phyloP scores from a whole-genome alignment of 2,888 invertebrate species.

The Parnassius apollo region DNA sequence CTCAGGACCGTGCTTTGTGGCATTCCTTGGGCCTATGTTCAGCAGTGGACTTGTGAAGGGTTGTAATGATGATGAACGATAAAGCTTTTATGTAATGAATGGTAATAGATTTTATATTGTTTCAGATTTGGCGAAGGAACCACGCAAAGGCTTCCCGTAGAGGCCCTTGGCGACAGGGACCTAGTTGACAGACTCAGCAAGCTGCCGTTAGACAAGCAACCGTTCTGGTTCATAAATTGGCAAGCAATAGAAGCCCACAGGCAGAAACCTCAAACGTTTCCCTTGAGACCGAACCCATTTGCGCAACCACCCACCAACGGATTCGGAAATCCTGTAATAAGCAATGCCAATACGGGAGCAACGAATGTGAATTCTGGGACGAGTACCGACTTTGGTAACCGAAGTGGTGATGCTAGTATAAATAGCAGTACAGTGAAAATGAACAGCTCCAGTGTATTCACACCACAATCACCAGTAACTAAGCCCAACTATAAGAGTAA shows the following conservation, averaged over 20 bases:
- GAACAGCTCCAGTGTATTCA: not conserved
- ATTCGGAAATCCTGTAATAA: not conserved
- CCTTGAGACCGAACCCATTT: constrained; percentile 47
- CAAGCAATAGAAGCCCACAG: constrained; percentile 81
- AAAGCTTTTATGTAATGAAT: no score
- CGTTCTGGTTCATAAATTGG: constrained; percentile 87
- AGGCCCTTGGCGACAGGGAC: constrained; percentile 83
- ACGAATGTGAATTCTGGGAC: constrained; percentile 1
- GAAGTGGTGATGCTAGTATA: constrained; percentile 11
- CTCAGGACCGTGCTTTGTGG: no score
- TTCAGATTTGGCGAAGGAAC: constrained; percentile 52
- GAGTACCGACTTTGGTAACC: constrained; percentile 6
- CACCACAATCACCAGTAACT: not conserved
- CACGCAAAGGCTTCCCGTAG: constrained; percentile 78
- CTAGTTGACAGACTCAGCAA: constrained; percentile 80
- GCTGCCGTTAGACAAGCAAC: constrained; percentile 83
- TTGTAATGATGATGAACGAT: no score
- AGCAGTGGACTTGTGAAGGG: no score
- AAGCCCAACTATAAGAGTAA: not conserved
- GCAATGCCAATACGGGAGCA: not conserved
- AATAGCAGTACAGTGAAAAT: not conserved
- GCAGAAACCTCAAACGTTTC: constrained; percentile 47
- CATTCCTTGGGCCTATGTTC: no score
- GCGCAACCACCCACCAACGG: constrained; percentile 27
- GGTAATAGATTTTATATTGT: not conserved